Percentiles rank a stretch among this genome's conserved stretches.
phyloP scores from a whole-genome alignment of 2,113 vertebrate species.

The Erpornis zantholeuca region DNA sequence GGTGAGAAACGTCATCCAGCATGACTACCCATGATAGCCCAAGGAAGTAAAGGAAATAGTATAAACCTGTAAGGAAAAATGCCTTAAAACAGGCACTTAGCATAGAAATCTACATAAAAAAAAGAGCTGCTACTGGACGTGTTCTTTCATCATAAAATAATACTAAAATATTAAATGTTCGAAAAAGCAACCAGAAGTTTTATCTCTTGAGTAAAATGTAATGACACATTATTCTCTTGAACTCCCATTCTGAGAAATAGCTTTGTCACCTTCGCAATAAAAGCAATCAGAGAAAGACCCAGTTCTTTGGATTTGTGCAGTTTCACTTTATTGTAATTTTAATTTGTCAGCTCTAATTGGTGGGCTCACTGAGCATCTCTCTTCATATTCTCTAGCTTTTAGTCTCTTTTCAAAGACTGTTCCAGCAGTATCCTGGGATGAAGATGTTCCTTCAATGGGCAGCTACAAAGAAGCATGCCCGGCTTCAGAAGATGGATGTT shows the following conservation, averaged over 20 bases:
- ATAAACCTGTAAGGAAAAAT: background rate
- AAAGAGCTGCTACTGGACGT: background rate
- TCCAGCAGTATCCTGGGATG: background rate
- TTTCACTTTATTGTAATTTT: background rate
- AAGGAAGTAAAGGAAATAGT: background rate
- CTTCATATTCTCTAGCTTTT: background rate
- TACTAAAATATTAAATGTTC: constrained; percentile 11
- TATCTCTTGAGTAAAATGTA: constrained; percentile 4
- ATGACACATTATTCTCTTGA: background rate
- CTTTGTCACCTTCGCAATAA: background rate
- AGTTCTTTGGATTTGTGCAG: background rate
- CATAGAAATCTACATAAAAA: background rate
- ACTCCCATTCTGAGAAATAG: background rate
- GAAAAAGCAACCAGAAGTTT: constrained; percentile 23
- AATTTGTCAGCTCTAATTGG: background rate
- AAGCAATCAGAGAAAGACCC: background rate
- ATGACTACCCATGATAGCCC: background rate
- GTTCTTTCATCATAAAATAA: constrained; percentile 17
- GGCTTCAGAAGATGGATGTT: background rate
- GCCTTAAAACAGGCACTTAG: background rate
- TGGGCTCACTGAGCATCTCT: background rate
- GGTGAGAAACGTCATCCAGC: background rate
- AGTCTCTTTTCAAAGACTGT: background rate
- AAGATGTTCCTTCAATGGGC: background rate
- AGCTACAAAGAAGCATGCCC: background rate